Base-by-base conservation (phyloP, 37 sponge, comb jelly and placozoan species). In the Beroe forskalii region DNA sequence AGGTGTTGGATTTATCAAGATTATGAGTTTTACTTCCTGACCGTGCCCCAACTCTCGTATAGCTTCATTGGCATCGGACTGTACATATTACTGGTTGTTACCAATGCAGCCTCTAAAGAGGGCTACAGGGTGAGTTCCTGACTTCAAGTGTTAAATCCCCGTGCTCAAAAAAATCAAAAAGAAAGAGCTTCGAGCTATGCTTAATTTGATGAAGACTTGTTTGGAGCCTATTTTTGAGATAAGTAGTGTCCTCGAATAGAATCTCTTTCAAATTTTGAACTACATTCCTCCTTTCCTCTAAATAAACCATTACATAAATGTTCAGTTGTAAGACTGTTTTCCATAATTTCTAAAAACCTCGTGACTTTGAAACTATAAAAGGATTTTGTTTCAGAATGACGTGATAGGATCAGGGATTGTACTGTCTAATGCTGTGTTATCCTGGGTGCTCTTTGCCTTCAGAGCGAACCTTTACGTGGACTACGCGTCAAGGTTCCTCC, bases 321-420 rank as follows among this genome's bases (percentile, higher is more conserved):
- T n/a, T n/a, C n/a, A n/a, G n/a, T n/a, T n/a, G n/a, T n/a, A n/a
- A n/a, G n/a, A n/a, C n/a, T n/a, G n/a, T n/a, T n/a, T n/a, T n/a
- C n/a, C n/a, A n/a, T n/a, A n/a, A n/a, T n/a, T n/a, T n/a, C n/a
- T n/a, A n/a, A n/a, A n/a, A n/a, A n/a, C n/a, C n/a, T n/a, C n/a
- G n/a, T n/a, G n/a, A n/a, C n/a, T n/a, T n/a, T n/a, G n/a, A n/a
- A n/a, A n/a, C n/a, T n/a, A n/a, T n/a, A n/a, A n/a, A n/a, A n/a
- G n/a, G n/a, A n/a, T n/a, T n/a, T n/a, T n/a, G n/a, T 27, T 27
- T 30, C 72, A 69, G 72, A 69, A 14, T 36, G 72, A 69, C 19
- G 72, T 69, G 4, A 17, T 69, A 1, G 32, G 72, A 14, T 69
- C 72, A 1, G 72, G 72, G 32, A 32, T 69, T 33, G 32, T 69